Conservation (phyloP, 2,888 invertebrate species). For the Meteorus cinctellus region DNA sequence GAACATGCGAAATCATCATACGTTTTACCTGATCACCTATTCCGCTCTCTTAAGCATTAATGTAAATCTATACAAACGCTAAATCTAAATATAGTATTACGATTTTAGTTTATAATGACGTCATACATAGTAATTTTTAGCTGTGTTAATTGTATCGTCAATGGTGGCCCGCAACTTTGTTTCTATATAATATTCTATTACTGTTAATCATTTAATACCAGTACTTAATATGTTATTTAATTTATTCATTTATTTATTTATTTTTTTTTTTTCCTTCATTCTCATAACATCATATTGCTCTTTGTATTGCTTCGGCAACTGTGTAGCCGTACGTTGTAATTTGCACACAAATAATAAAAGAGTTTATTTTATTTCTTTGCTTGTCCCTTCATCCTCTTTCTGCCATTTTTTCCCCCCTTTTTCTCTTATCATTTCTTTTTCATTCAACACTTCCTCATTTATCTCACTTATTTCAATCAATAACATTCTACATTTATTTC, state of each 20-base stretch:
- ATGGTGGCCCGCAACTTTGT: conserved; percentile 37
- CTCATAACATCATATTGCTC: conserved; percentile 66
- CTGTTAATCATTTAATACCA: conserved; percentile 53
- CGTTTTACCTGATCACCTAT: conserved; percentile 31
- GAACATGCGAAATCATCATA: conserved; percentile 1
- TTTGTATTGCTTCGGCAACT: conserved; percentile 71
- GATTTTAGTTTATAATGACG: conserved; percentile 64
- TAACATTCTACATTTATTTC: background rate
- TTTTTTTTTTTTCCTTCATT: conserved; percentile 34
- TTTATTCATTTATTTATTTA: conserved; percentile 52
- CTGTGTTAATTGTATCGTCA: conserved; percentile 47
- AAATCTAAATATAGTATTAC: conserved; percentile 60
- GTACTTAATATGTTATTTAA: conserved; percentile 46
- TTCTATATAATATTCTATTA: conserved; percentile 38
- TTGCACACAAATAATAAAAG: conserved; percentile 64
- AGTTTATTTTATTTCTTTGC: conserved; percentile 38
- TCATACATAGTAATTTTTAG: conserved; percentile 45
- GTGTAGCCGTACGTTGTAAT: conserved; percentile 67
- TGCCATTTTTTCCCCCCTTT: background rate
- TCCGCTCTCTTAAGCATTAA: conserved; percentile 61
- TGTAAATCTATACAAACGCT: conserved; percentile 67
- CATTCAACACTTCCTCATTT: background rate
- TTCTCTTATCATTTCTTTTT: conserved; percentile 32
- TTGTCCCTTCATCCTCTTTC: conserved; percentile 3
- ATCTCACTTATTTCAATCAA: background rate